Percentiles rank a stretch among this genome's conserved stretches.
phyloP scores from a whole-genome alignment of 1,140 invertebrate genomes.

The Patella vulgata region DNA sequence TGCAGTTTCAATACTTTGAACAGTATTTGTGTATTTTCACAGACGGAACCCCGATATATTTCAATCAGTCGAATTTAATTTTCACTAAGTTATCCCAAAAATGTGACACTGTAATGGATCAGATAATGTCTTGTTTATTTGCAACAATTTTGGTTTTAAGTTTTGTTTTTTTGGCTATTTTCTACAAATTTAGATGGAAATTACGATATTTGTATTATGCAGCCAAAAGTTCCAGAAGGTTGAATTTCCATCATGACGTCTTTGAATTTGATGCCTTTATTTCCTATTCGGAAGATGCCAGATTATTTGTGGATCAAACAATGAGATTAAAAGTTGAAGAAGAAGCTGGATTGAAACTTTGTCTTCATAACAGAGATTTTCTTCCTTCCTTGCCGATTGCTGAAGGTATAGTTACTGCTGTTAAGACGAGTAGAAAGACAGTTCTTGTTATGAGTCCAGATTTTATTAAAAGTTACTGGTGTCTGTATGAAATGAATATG shows the following conservation, averaged over 20 bases:
- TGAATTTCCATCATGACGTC: constrained; percentile 15
- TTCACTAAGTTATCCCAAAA: constrained; percentile 13
- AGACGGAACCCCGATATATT: constrained; percentile 7
- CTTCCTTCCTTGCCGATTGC: constrained; percentile 66
- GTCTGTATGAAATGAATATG: constrained; percentile 71
- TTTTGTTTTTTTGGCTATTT: constrained; percentile 14
- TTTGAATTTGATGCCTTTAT: constrained; percentile 45
- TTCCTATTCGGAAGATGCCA: constrained; percentile 35
- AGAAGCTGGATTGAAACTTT: constrained; percentile 26
- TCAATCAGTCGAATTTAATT: constrained; percentile 10
- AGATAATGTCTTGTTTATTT: constrained; percentile 18
- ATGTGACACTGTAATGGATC: constrained; percentile 17
- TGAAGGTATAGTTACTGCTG: constrained; percentile 72
- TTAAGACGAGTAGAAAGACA: constrained; percentile 72
- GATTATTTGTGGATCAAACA: constrained; percentile 22
- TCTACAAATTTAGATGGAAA: constrained; percentile 42
- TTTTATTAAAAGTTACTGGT: constrained; percentile 76
- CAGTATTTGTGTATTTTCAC: constrained; percentile 19
- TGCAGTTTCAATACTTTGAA: not conserved
- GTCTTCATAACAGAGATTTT: constrained; percentile 52
- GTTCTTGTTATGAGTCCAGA: constrained; percentile 73
- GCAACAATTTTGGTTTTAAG: constrained; percentile 13
- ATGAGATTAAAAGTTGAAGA: constrained; percentile 34
- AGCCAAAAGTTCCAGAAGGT: constrained; percentile 23
- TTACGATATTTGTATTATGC: constrained; percentile 47